These are phyloP conservation scores for Drosophila infuscata DNA, from an alignment of 2,888 invertebrate species.

Conservation along the genomic window DNA sequence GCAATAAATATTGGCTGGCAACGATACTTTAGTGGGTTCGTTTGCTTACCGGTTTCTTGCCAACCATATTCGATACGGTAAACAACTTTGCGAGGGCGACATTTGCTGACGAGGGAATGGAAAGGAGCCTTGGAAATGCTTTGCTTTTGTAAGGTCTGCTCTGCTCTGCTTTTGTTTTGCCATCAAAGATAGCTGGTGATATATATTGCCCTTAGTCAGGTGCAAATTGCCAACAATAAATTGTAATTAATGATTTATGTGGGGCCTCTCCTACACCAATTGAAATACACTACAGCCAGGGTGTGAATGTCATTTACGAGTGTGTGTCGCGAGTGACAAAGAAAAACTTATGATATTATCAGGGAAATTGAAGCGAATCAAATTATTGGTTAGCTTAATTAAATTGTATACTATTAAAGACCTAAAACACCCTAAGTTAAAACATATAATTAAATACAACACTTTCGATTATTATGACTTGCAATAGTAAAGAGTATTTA, in stretches of 20 bases:
- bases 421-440: background rate
- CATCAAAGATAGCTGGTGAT: conserved; percentile 53
- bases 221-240: conserved; percentile 77
- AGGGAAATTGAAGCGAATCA: background rate
- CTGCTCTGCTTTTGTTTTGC: conserved; percentile 17
- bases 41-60: conserved; percentile 9
- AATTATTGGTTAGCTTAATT: background rate
- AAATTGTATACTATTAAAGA: background rate
- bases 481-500: background rate
- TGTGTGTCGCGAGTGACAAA: background rate
- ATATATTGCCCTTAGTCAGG: conserved; percentile 74
- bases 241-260: conserved; percentile 78
- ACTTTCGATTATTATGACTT: background rate
- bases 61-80: conserved; percentile 33
- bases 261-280: conserved; percentile 9
- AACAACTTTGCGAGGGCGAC: conserved; percentile 52
- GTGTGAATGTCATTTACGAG: background rate
- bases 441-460: background rate
- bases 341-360: no score
- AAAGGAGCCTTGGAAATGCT: conserved; percentile 3
- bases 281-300: conserved; percentile 24
- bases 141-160: background rate
- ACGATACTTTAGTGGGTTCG: conserved; percentile 40
- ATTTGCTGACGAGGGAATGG: conserved; percentile 5
- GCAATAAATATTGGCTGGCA: conserved; percentile 68